A percentile compares a stretch with the other conserved stretches of the same genome.
phyloP scores from a whole-genome alignment of 2,888 invertebrate species.

The Drosophila putrida region DNA sequence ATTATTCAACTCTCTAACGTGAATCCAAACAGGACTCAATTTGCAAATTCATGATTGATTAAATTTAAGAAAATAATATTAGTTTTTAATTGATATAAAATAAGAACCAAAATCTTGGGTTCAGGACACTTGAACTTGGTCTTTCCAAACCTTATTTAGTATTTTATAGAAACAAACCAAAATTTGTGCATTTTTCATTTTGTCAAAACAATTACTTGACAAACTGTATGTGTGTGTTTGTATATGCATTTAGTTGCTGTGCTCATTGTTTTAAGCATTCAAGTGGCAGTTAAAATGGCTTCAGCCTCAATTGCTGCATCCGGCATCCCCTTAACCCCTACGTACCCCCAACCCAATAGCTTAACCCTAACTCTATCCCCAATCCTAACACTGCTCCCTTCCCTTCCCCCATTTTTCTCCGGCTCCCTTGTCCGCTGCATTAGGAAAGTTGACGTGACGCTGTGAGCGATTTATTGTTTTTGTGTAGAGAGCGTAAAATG shows the following conservation, averaged over 20 bases:
- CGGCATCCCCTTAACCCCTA: slow-evolving; percentile 36
- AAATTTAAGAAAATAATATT: too few species aligned
- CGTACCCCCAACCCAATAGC: neutral
- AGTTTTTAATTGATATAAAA: too few species aligned
- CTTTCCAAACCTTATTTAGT: too few species aligned
- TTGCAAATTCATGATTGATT: too few species aligned
- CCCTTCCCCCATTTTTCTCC: neutral
- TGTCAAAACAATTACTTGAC: too few species aligned
- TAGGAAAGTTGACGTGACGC: slow-evolving; percentile 80
- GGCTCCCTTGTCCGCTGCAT: slow-evolving; percentile 57
- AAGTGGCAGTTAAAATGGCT: slow-evolving; percentile 80
- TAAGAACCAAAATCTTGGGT: too few species aligned
- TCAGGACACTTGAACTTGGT: too few species aligned
- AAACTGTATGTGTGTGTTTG: slow-evolving; percentile 1
- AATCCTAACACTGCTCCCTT: too few species aligned
- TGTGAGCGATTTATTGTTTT: slow-evolving; percentile 81
- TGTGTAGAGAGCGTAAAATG: slow-evolving; percentile 80
- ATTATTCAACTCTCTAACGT: too few species aligned
- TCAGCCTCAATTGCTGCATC: slow-evolving; percentile 77
- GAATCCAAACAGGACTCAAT: too few species aligned
- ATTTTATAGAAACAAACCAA: too few species aligned
- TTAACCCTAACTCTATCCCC: neutral
- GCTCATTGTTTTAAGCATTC: slow-evolving; percentile 67
- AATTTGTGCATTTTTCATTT: too few species aligned
- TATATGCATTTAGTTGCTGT: slow-evolving; percentile 51